phyloP scores from a whole-genome alignment of 2,888 invertebrate genomes.

The Ophraella communa region DNA sequence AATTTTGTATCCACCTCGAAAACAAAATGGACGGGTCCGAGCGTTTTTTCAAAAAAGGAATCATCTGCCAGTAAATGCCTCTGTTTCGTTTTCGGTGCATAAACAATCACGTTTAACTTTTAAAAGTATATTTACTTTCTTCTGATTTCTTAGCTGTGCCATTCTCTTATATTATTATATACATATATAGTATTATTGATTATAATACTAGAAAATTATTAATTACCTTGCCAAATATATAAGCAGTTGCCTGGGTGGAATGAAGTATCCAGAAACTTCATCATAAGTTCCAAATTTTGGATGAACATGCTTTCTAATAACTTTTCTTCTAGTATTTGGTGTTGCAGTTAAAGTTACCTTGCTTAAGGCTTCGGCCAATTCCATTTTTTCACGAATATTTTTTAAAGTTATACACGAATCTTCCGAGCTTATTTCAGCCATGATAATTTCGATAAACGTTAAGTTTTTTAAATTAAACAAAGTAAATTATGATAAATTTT shows the following conservation, averaged over 20 bases:
- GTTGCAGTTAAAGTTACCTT: conserved; percentile 63
- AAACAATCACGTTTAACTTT: too few relatives aligned
- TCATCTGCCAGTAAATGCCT: too few relatives aligned
- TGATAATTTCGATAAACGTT: not conserved
- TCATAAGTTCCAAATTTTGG: conserved; percentile 59
- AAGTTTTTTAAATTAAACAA: too few relatives aligned
- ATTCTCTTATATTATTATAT: too few relatives aligned
- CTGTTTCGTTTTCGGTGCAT: too few relatives aligned
- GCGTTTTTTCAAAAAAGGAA: too few relatives aligned
- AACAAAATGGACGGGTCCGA: too few relatives aligned
- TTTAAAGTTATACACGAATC: conserved; percentile 29
- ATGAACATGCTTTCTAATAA: conserved; percentile 65
- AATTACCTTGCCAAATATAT: conserved; percentile 70
- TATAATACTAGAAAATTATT: conserved; percentile 13
- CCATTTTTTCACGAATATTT: conserved; percentile 59
- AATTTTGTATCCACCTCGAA: too few relatives aligned
- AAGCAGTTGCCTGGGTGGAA: conserved; percentile 68
- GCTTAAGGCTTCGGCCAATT: conserved; percentile 66
- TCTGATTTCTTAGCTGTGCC: too few relatives aligned
- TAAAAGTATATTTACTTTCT: too few relatives aligned
- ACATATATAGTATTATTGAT: too few relatives aligned
- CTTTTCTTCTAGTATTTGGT: conserved; percentile 63
- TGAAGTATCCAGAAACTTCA: conserved; percentile 59
- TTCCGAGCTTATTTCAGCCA: not conserved
- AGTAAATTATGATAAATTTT: too few relatives aligned